Conservation (phyloP, 2,888 invertebrate species). For the Heliconius aoede region DNA sequence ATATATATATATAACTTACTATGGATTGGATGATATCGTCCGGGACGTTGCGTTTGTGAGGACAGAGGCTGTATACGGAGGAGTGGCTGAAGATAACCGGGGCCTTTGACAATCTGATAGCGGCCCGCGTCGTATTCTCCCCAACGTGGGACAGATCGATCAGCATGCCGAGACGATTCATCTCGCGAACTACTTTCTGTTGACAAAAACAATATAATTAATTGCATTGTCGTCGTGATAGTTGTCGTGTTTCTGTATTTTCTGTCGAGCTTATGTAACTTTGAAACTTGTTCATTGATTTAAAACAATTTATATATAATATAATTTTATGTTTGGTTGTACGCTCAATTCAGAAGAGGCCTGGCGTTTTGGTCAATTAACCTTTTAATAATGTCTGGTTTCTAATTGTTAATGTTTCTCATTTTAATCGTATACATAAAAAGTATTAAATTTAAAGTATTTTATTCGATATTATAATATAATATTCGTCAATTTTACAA, state of each 20-base stretch:
- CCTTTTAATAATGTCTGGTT: no score
- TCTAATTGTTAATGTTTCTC: no score
- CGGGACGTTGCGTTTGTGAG: slow-evolving; percentile 88
- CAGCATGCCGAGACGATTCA: slow-evolving; percentile 92
- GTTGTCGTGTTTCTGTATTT: background rate
- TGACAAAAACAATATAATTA: slow-evolving; percentile 50
- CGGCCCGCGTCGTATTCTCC: slow-evolving; percentile 87
- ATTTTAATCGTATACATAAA: no score
- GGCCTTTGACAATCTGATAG: slow-evolving; percentile 85
- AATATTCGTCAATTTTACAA: no score
- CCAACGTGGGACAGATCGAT: slow-evolving; percentile 90
- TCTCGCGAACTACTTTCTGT: slow-evolving; percentile 88
- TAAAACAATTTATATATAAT: no score
- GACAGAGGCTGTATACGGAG: slow-evolving; percentile 88
- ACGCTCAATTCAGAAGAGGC: no score
- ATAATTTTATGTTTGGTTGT: no score
- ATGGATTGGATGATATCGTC: slow-evolving; percentile 85
- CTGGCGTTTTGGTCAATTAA: no score
- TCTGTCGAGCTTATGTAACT: background rate
- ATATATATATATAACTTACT: slow-evolving; percentile 75
- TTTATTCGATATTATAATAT: no score
- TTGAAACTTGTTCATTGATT: background rate
- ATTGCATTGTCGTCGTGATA: background rate
- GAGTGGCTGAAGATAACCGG: slow-evolving; percentile 92
- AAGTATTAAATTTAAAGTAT: no score